Conservation (phyloP, 2,797 vertebrate species). For the Oreochromis mossambicus region DNA sequence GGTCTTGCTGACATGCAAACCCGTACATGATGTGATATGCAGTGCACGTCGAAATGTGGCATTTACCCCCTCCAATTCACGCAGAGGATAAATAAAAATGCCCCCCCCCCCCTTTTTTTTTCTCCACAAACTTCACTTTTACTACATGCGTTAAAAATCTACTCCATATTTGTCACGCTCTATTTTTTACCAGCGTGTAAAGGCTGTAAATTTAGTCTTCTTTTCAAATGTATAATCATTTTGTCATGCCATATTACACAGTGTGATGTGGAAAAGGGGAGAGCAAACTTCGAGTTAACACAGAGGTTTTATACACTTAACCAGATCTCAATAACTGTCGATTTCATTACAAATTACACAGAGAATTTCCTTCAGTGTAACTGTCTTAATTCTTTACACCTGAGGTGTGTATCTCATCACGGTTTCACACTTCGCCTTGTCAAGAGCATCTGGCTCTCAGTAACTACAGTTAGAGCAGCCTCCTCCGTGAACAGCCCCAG, state of each 20-base stretch:
- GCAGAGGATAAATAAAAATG: conserved; percentile 38
- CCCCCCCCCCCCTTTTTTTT: rapidly evolving
- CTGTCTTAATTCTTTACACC: conserved; percentile 43
- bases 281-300: conserved; percentile 10
- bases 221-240: conserved; percentile 45
- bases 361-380: conserved; percentile 28
- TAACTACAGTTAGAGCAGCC: conserved; percentile 77
- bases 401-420: conserved; percentile 42
- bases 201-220: conserved; percentile 41
- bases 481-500: conserved; percentile 76
- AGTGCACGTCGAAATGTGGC: conserved; percentile 15
- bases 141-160: conserved; percentile 35
- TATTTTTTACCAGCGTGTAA: conserved; percentile 32
- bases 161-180: conserved; percentile 38
- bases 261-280: neutral
- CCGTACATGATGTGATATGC: conserved; percentile 24
- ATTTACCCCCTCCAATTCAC: neutral
- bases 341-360: conserved; percentile 32
- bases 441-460: conserved; percentile 38
- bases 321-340: conserved; percentile 19
- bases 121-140: conserved; percentile 16
- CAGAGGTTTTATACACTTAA: conserved; percentile 21
- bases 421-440: conserved; percentile 48
- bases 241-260: conserved; percentile 30
- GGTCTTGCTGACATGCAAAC: conserved; percentile 42